Conservation (phyloP, 92 coral and sea anemone genomes). For the Zoanthus gigantus region DNA sequence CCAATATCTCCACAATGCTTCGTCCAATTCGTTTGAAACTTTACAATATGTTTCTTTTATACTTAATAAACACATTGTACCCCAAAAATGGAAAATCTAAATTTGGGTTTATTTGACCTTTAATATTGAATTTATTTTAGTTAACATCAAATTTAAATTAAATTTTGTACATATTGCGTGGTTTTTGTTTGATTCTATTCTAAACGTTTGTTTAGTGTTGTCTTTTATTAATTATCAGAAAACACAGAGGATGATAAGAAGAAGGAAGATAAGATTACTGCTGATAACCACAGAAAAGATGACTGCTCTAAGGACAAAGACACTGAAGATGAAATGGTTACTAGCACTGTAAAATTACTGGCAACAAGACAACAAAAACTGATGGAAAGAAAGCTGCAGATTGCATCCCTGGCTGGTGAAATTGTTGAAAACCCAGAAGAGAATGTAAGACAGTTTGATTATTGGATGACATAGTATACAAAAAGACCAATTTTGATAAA, state of each 20-base stretch:
- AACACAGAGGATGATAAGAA: neutral
- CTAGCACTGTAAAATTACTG: slow-evolving; percentile 30
- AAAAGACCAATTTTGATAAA: too few species aligned
- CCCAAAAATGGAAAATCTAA: too few species aligned
- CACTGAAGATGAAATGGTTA: neutral
- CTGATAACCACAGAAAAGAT: neutral
- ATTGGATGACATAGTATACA: too few species aligned
- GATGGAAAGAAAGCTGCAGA: slow-evolving; percentile 28
- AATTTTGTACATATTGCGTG: too few species aligned
- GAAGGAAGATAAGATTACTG: neutral
- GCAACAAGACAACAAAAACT: slow-evolving; percentile 34
- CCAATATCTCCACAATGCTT: too few species aligned
- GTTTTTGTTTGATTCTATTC: too few species aligned
- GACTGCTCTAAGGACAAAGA: neutral
- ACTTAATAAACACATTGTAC: too few species aligned
- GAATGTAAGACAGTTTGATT: slow-evolving; percentile 8
- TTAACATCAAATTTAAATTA: too few species aligned
- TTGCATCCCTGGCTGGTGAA: slow-evolving; percentile 37
- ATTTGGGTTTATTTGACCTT: too few species aligned
- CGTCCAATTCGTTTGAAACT: too few species aligned
- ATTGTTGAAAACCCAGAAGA: slow-evolving; percentile 38
- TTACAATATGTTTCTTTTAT: too few species aligned
- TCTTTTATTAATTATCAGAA: neutral
- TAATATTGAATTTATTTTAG: too few species aligned
- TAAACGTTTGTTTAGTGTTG: neutral